These are phyloP conservation scores for Gerris lacustris DNA, from an alignment of 2,888 invertebrate species.

Conservation along the genomic window DNA sequence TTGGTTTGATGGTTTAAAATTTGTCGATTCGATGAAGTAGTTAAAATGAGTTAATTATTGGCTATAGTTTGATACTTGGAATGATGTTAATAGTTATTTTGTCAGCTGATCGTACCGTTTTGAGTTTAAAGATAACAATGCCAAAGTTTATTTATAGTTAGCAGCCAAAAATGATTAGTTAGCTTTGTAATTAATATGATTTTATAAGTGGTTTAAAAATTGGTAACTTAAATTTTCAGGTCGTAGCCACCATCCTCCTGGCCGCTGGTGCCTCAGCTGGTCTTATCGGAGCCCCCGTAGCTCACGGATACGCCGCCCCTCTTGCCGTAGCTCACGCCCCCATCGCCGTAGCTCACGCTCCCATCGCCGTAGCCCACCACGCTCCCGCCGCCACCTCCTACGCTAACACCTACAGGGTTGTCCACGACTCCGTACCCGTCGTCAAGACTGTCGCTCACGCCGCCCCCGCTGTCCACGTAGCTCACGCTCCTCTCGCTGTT, in stretches of 20 bases:
- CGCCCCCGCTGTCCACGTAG: background rate
- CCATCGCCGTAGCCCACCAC: background rate
- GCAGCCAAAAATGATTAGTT: no score
- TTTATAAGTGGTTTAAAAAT: no score
- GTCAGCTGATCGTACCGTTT: no score
- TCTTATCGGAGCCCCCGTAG: background rate
- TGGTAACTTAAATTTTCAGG: background rate
- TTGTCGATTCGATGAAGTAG: no score
- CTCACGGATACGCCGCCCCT: background rate
- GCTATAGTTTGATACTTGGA: no score
- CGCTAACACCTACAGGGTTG: background rate
- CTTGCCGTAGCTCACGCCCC: background rate
- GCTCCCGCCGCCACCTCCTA: background rate
- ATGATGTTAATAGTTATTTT: no score
- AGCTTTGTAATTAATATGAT: no score
- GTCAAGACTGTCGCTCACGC: slow-evolving; percentile 1
- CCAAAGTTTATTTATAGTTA: no score
- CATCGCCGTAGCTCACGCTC: background rate
- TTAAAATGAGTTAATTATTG: no score
- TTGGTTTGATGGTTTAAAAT: no score
- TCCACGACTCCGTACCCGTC: background rate
- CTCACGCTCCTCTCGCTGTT: background rate
- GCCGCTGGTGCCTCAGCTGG: slow-evolving; percentile 5
- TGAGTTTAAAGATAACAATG: no score
- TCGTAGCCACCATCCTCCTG: background rate